A percentile compares a stretch with the other conserved stretches of the same genome.
Conservation (phyloP, 2,113 vertebrate species). For the Podarcis raffonei region DNA sequence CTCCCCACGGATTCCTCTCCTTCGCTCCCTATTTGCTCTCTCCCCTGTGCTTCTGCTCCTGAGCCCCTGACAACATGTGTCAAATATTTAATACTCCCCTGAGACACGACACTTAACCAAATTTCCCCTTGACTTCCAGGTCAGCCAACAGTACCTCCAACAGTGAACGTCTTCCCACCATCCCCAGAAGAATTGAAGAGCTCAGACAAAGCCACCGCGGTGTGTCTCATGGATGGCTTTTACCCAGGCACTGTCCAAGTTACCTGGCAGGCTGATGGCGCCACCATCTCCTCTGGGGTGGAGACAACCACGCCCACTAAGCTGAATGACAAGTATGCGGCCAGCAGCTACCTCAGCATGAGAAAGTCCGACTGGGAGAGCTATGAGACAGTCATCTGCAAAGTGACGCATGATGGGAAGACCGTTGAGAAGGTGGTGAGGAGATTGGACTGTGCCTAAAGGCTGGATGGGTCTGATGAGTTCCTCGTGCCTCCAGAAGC, state of each 20-base stretch:
- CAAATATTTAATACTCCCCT: not conserved
- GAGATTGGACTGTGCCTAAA: not conserved
- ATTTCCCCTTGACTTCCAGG: not conserved
- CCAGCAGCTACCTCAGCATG: not conserved
- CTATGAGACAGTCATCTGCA: accelerated
- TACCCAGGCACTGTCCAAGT: constrained; percentile 31
- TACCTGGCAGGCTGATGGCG: constrained; percentile 51
- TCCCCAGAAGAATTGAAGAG: constrained; percentile 32
- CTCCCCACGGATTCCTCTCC: too few species aligned
- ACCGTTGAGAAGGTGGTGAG: not conserved
- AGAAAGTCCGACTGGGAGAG: accelerated
- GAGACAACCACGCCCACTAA: constrained; percentile 31
- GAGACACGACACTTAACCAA: not conserved
- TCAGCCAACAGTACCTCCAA: not conserved
- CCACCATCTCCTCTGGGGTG: constrained; percentile 10
- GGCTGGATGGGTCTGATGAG: accelerated
- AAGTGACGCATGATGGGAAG: not conserved
- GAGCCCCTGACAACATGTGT: too few species aligned
- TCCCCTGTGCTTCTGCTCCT: too few species aligned
- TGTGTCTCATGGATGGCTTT: constrained; percentile 54
- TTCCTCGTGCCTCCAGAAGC: accelerated
- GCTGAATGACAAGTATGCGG: constrained; percentile 12
- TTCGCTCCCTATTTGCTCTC: too few species aligned
- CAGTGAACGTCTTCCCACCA: not conserved
- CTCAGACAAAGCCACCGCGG: constrained; percentile 30